Conservation (phyloP, 2,113 vertebrate species). For the Conger conger region DNA sequence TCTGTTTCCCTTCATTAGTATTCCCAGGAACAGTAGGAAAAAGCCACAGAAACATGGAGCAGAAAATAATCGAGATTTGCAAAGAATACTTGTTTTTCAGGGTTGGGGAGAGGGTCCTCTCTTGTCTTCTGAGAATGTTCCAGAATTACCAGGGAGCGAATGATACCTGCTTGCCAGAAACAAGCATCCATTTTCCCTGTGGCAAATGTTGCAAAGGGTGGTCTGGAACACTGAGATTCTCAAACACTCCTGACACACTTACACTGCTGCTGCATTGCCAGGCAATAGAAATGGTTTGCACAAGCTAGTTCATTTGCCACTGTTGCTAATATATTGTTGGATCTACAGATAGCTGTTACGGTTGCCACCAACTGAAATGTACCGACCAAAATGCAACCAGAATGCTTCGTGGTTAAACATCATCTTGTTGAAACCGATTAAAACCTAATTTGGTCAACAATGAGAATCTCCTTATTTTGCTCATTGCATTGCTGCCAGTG, state of each 20-base stretch:
- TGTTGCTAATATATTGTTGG: neutral
- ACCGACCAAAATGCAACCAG: neutral
- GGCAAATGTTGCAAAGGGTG: too few relatives aligned
- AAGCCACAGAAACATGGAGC: neutral
- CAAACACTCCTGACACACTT: too few relatives aligned
- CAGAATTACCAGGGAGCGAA: neutral
- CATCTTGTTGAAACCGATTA: neutral
- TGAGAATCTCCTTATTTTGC: neutral
- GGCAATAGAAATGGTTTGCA: neutral
- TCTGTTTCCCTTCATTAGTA: neutral
- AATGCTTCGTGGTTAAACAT: neutral
- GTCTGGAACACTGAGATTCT: too few relatives aligned
- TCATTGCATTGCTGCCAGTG: neutral
- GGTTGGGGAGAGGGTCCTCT: neutral
- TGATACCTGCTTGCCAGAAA: neutral
- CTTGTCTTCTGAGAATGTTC: neutral
- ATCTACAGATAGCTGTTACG: neutral
- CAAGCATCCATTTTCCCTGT: neutral
- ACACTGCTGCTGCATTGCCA: neutral
- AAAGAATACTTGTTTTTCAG: neutral
- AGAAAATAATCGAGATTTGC: conserved; percentile 9
- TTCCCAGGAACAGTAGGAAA: neutral
- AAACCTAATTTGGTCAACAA: neutral
- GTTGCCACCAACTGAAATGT: neutral
- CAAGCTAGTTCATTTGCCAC: neutral